Conservation (phyloP, 2,113 vertebrate genomes). For the Diglossa brunneiventris region DNA sequence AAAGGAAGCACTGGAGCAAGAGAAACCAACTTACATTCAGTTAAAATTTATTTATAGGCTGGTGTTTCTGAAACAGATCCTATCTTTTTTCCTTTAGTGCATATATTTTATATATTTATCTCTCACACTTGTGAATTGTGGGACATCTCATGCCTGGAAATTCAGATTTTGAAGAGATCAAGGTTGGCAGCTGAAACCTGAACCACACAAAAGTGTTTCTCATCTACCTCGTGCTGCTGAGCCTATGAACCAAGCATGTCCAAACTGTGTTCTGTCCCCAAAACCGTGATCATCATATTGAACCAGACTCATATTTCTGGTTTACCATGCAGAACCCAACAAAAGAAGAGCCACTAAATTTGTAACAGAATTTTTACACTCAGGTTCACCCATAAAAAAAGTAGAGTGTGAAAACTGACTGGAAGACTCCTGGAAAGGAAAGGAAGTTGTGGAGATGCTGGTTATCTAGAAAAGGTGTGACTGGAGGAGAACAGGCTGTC, state of each 20-base stretch:
- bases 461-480: background rate
- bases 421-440: background rate
- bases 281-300: background rate
- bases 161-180: background rate
- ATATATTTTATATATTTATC: background rate
- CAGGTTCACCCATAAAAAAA: background rate
- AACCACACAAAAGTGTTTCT: background rate
- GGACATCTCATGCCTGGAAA: background rate
- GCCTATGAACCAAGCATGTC: background rate
- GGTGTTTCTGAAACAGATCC: background rate
- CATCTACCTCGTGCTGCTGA: background rate
- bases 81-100: background rate
- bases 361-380: background rate
- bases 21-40: background rate
- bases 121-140: background rate
- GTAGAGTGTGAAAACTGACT: background rate
- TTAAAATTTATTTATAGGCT: background rate
- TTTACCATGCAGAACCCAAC: background rate
- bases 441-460: background rate
- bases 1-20: background rate
- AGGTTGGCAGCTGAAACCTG: background rate
- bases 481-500: background rate
- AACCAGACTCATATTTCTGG: background rate
- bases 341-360: background rate
- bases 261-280: background rate